Conservation (phyloP, 2,797 vertebrate genomes). For the Helarctos malayanus region DNA sequence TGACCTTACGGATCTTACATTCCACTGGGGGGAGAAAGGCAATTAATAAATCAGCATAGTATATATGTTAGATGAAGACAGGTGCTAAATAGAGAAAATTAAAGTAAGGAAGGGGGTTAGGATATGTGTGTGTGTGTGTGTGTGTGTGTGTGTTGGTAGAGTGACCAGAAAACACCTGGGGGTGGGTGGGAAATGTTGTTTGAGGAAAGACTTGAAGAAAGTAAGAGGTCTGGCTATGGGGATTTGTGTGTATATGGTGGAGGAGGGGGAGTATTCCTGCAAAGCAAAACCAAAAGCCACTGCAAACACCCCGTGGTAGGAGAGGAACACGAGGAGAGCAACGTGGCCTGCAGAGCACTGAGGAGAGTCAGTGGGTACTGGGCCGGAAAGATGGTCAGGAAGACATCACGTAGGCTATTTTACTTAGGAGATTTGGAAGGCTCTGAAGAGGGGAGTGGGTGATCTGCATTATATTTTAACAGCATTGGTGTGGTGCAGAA, state of each 20-base stretch:
- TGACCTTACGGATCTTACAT: background rate
- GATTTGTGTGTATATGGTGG: background rate
- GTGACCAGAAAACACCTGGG: background rate
- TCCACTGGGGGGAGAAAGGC: background rate
- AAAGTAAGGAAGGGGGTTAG: background rate
- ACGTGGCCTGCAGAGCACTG: background rate
- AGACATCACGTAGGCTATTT: background rate
- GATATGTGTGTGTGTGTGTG: too few relatives aligned
- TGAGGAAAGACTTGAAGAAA: background rate
- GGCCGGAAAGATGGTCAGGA: background rate
- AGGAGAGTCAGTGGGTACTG: rapidly evolving
- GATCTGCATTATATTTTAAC: background rate
- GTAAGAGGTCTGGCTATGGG: background rate
- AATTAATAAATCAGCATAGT: background rate
- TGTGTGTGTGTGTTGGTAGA: background rate
- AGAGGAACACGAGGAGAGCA: background rate
- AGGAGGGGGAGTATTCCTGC: background rate
- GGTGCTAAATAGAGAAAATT: background rate
- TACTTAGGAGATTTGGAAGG: background rate
- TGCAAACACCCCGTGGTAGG: background rate
- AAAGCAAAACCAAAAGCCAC: background rate
- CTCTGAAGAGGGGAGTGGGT: background rate
- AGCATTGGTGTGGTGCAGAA: background rate
- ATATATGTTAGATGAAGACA: background rate
- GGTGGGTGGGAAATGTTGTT: background rate